Conservation (phyloP, 2,888 invertebrate genomes). For the Masnerella sp. region DNA sequence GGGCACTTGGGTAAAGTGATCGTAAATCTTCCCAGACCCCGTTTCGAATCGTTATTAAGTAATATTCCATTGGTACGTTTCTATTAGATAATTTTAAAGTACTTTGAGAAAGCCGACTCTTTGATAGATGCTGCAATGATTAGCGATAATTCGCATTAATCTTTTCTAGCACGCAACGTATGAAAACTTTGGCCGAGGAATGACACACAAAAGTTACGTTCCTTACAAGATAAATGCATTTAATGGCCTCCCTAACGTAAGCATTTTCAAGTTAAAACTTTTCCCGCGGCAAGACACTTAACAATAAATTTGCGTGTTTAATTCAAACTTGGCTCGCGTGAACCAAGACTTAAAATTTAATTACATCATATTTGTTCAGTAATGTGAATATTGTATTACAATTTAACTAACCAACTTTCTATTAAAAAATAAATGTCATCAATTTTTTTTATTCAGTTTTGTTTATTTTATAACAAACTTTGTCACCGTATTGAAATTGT, state of each 20-base stretch:
- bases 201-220: slow-evolving; percentile 28
- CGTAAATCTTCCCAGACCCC: slow-evolving; percentile 12
- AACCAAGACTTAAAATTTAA: slow-evolving; percentile 21
- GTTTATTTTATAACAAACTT: too few species aligned
- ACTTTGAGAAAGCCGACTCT: slow-evolving; percentile 20
- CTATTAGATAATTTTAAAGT: slow-evolving; percentile 37
- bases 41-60: slow-evolving; percentile 22
- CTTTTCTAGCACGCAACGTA: slow-evolving; percentile 36
- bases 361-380: slow-evolving; percentile 24
- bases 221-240: slow-evolving; percentile 26
- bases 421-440: too few species aligned
- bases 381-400: slow-evolving; percentile 14
- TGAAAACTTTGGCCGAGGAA: slow-evolving; percentile 21
- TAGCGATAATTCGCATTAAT: slow-evolving; percentile 39
- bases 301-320: slow-evolving; percentile 31
- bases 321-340: slow-evolving; percentile 18
- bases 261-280: slow-evolving; percentile 19
- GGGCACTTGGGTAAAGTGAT: slow-evolving; percentile 2
- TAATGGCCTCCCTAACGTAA: slow-evolving; percentile 14
- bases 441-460: too few species aligned
- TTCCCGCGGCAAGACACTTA: slow-evolving; percentile 16
- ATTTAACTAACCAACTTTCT: too few species aligned
- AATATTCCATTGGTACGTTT: slow-evolving; percentile 33
- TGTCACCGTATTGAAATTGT: too few species aligned
- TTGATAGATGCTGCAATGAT: slow-evolving; percentile 43